These are phyloP conservation scores for Microvelia longipes DNA, from an alignment of 1,140 invertebrate genomes.

Conservation along the genomic window DNA sequence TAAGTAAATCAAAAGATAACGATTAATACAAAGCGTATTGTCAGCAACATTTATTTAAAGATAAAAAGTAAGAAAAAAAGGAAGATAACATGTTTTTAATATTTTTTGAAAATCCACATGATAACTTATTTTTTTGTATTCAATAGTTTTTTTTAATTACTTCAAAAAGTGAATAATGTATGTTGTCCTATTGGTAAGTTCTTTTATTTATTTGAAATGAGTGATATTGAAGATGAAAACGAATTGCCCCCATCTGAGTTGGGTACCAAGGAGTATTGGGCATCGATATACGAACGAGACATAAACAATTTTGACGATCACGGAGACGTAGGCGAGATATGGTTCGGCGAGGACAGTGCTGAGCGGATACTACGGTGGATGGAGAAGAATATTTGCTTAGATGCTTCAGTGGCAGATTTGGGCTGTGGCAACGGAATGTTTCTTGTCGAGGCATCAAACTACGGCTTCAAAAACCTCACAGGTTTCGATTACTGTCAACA, in stretches of 20 bases:
- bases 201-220: neutral
- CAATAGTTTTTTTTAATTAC: too few relatives aligned
- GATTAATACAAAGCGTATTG: too few relatives aligned
- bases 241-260: neutral
- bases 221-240: neutral
- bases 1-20: too few relatives aligned
- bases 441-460: conserved; percentile 53
- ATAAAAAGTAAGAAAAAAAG: too few relatives aligned
- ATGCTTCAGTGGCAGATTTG: conserved; percentile 35
- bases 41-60: too few relatives aligned
- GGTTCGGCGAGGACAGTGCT: conserved; percentile 77
- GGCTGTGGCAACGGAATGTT: conserved; percentile 86
- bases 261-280: conserved; percentile 40
- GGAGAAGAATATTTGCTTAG: conserved; percentile 15
- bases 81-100: too few relatives aligned
- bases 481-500: conserved; percentile 73
- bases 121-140: too few relatives aligned
- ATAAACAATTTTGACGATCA: conserved; percentile 63
- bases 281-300: conserved; percentile 61
- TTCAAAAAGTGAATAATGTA: too few relatives aligned
- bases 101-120: too few relatives aligned
- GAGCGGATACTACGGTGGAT: conserved; percentile 43
- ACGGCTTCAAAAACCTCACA: conserved; percentile 53
- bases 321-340: conserved; percentile 80
- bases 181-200: too few relatives aligned